Evolutionary conservation across 2,797 vertebrate species (phyloP).

Genomic region (Poecile montanus): DNA sequence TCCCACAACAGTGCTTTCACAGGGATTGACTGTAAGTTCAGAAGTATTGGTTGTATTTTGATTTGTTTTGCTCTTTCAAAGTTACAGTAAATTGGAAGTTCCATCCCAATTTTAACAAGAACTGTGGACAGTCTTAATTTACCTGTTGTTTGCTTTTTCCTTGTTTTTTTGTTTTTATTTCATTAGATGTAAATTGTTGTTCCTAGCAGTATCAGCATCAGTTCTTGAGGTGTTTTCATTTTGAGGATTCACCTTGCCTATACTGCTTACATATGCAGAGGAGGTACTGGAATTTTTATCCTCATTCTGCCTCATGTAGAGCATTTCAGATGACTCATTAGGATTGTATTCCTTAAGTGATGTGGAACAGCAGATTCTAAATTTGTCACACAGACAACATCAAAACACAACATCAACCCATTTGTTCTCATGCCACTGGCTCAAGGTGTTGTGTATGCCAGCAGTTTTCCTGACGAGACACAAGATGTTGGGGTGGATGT

Average conservation of each 20-base stretch:
- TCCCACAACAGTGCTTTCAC: not conserved
- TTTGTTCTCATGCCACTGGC: not conserved
- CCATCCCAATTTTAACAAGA: not conserved
- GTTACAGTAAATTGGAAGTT: not conserved
- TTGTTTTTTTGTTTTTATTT: not conserved
- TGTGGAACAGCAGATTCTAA: conserved; percentile 42
- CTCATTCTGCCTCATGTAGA: not conserved
- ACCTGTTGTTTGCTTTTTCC: not conserved
- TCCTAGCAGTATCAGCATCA: not conserved
- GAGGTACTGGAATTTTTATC: not conserved
- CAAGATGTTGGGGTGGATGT: not conserved
- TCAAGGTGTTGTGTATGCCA: not conserved
- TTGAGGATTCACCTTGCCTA: not conserved
- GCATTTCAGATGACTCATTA: conserved; percentile 47
- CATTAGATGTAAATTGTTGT: not conserved
- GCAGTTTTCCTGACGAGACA: not conserved
- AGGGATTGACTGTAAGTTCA: not conserved
- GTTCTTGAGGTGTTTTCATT: not conserved
- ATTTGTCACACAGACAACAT: conserved; percentile 43
- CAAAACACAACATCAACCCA: not conserved
- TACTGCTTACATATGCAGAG: not conserved
- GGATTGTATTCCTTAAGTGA: conserved; percentile 29
- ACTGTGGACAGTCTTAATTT: not conserved
- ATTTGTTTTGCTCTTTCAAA: not conserved
- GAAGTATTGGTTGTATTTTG: not conserved